Evolutionary conservation across 2,888 invertebrate species (phyloP).

Genomic region (Hesperia comma): DNA sequence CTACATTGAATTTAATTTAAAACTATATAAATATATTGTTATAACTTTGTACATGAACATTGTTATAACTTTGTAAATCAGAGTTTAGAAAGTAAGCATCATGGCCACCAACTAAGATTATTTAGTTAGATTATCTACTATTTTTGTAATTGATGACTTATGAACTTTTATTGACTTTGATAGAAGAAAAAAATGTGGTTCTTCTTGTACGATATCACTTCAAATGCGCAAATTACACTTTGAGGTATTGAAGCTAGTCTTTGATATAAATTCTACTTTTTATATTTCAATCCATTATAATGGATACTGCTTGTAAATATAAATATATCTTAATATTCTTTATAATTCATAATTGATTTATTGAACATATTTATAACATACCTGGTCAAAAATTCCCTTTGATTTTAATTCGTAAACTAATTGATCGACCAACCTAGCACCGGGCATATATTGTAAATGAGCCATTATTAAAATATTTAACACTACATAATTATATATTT

Average conservation of each 20-base stretch:
- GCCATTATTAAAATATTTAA: slow-evolving; percentile 54
- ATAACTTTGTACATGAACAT: too few relatives aligned
- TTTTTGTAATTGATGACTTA: slow-evolving; percentile 4
- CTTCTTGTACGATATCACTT: background rate
- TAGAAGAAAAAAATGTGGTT: background rate
- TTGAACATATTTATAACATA: slow-evolving; percentile 49
- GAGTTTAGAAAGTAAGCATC: slow-evolving; percentile 18
- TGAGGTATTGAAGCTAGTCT: background rate
- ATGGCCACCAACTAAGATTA: slow-evolving; percentile 27
- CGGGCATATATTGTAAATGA: slow-evolving; percentile 83
- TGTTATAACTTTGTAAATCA: background rate
- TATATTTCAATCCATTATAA: too few relatives aligned
- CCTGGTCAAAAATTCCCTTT: slow-evolving; percentile 96
- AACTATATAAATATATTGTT: too few relatives aligned
- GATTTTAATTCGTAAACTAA: slow-evolving; percentile 96
- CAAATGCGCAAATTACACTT: background rate
- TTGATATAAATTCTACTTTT: slow-evolving; percentile 8
- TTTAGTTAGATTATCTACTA: slow-evolving; percentile 7
- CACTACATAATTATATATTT: slow-evolving; percentile 22
- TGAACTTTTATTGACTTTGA: background rate
- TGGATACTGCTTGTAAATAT: too few relatives aligned
- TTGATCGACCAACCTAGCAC: slow-evolving; percentile 89
- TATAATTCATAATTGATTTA: slow-evolving; percentile 30
- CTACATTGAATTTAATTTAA: too few relatives aligned
- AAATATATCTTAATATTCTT: too few relatives aligned